A percentile compares a stretch with the other conserved stretches of the same genome.
phyloP scores from a whole-genome alignment of 1,140 invertebrate species.

The Drosophila punjabiensis region DNA sequence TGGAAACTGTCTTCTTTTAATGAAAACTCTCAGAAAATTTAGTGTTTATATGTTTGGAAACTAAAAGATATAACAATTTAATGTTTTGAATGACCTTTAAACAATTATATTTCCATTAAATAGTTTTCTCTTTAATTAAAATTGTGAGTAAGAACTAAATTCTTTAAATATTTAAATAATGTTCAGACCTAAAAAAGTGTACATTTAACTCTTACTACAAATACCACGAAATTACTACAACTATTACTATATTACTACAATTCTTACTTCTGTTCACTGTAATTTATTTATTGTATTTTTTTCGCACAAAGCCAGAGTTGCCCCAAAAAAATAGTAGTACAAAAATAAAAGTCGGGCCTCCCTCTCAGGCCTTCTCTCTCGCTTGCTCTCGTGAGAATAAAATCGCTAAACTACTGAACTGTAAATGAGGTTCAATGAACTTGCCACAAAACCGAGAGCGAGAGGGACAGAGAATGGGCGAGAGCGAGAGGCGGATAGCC shows the following conservation, averaged over 20 bases:
- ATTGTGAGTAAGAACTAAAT: too few species aligned
- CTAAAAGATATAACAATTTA: not conserved
- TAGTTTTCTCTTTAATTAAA: too few species aligned
- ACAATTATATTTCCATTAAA: too few species aligned
- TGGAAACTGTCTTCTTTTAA: not conserved
- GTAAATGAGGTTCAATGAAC: conserved; percentile 79
- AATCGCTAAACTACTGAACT: conserved; percentile 84
- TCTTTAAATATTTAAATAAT: too few species aligned
- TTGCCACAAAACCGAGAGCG: conserved; percentile 56
- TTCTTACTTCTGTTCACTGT: conserved; percentile 6
- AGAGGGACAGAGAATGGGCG: conserved; percentile 16
- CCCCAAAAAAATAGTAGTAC: conserved; percentile 34
- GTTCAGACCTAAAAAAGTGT: too few species aligned
- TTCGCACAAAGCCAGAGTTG: conserved; percentile 40
- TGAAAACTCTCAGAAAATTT: not conserved
- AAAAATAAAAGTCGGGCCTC: conserved; percentile 36
- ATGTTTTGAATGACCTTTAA: too few species aligned
- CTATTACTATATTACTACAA: not conserved
- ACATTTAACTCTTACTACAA: too few species aligned
- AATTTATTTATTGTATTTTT: conserved; percentile 22
- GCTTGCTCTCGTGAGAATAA: conserved; percentile 54
- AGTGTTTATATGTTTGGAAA: not conserved
- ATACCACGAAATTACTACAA: not conserved
- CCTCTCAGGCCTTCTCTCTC: conserved; percentile 18
- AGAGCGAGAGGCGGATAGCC: conserved; percentile 32